These are phyloP conservation scores for Gymnosoma rotundatum DNA, from an alignment of 2,888 invertebrate genomes.

Conservation along the genomic window DNA sequence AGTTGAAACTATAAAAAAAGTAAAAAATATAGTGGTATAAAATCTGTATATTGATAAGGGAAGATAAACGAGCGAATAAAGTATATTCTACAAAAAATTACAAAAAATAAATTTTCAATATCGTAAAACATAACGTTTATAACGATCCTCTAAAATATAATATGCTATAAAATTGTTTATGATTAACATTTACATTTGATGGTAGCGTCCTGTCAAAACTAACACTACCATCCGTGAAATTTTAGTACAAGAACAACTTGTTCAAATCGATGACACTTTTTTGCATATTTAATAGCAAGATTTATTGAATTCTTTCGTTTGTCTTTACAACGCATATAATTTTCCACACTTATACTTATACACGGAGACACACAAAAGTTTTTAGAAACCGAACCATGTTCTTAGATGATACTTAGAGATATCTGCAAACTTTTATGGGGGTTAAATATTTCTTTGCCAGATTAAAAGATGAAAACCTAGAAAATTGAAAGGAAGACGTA, in stretches of 20 bases:
- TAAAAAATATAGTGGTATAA: neutral
- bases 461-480: neutral
- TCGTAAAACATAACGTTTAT: too few relatives aligned
- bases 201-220: neutral
- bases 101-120: too few relatives aligned
- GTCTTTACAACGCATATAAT: slow-evolving; percentile 39
- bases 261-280: slow-evolving; percentile 60
- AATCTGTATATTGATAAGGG: neutral
- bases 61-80: neutral
- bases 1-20: neutral
- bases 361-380: slow-evolving; percentile 24
- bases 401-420: slow-evolving; percentile 52
- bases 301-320: slow-evolving; percentile 64
- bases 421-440: slow-evolving; percentile 64
- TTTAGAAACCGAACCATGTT: slow-evolving; percentile 43
- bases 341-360: neutral
- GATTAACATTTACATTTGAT: too few relatives aligned
- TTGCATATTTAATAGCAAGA: slow-evolving; percentile 61
- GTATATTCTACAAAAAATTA: too few relatives aligned
- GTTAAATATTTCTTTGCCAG: slow-evolving; percentile 26
- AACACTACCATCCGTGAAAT: neutral
- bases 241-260: slow-evolving; percentile 49
- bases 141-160: too few relatives aligned
- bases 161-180: too few relatives aligned
- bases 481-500: too few relatives aligned